Evolutionary conservation across 53 echinoderm and acorn worm species (phyloP).

Genomic region (Stichopus horrens): DNA sequence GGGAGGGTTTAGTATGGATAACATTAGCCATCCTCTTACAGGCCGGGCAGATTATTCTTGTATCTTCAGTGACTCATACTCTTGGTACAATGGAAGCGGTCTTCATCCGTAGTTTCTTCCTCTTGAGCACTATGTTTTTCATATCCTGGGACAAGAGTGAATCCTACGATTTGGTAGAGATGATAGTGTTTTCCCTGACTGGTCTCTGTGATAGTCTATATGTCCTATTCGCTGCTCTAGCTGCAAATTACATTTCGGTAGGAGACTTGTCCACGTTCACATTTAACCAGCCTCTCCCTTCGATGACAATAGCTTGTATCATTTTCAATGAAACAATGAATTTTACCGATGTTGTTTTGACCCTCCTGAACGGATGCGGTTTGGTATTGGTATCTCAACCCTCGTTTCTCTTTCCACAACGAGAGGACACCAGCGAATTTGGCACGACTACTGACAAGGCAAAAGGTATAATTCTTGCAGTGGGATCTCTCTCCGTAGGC

Average conservation of each 20-base stretch:
- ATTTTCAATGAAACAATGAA: constrained; percentile 1
- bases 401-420: not conserved
- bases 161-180: not conserved
- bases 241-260: not conserved
- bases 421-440: not conserved
- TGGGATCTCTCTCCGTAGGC: not conserved
- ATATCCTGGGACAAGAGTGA: constrained; percentile 2
- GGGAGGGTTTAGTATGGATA: constrained; percentile 3
- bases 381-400: constrained; percentile 10
- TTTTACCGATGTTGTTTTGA: not conserved
- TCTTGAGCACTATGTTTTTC: not conserved
- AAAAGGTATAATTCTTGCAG: not conserved
- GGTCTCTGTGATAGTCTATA: not conserved
- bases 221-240: not conserved
- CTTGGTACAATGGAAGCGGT: not conserved
- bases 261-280: constrained; percentile 5
- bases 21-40: constrained; percentile 6
- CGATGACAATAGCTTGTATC: not conserved
- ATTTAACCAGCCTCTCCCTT: not conserved
- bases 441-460: not conserved
- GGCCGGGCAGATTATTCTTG: not conserved
- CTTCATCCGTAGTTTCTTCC: constrained; percentile 11
- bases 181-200: not conserved
- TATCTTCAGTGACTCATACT: not conserved
- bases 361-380: not conserved